These are phyloP conservation scores for Riparia riparia DNA, from an alignment of 2,113 vertebrate species.

Conservation along the genomic window DNA sequence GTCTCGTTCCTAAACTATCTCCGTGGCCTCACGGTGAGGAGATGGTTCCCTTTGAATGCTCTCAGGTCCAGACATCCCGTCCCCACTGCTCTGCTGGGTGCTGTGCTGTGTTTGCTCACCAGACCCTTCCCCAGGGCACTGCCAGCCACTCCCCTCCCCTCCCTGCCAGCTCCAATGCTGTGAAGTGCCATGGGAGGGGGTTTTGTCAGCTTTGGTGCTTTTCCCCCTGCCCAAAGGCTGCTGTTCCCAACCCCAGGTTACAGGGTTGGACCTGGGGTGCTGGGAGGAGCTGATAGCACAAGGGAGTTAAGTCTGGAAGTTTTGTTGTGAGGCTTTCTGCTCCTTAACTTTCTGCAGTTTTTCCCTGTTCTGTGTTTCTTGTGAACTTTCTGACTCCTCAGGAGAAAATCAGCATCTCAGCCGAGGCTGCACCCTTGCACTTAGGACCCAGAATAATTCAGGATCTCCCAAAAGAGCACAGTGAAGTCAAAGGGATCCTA, in stretches of 20 bases:
- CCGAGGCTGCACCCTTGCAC: not conserved
- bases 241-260: not conserved
- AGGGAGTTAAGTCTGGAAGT: not conserved
- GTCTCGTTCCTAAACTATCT: not conserved
- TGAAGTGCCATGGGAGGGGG: not conserved
- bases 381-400: not conserved
- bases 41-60: not conserved
- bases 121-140: not conserved
- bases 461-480: not conserved
- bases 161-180: rapidly evolving
- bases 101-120: not conserved
- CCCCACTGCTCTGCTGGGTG: not conserved
- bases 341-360: not conserved
- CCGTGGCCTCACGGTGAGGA: not conserved
- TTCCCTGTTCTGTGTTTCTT: not conserved
- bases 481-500: not conserved
- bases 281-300: not conserved
- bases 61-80: not conserved
- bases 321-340: not conserved
- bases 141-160: not conserved
- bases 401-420: not conserved
- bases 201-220: not conserved
- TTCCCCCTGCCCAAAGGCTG: not conserved
- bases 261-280: rapidly evolving
- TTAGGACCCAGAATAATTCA: not conserved